Base-by-base conservation (phyloP, 2,797 vertebrate genomes). In the Crossoptilon crossoptilon region DNA sequence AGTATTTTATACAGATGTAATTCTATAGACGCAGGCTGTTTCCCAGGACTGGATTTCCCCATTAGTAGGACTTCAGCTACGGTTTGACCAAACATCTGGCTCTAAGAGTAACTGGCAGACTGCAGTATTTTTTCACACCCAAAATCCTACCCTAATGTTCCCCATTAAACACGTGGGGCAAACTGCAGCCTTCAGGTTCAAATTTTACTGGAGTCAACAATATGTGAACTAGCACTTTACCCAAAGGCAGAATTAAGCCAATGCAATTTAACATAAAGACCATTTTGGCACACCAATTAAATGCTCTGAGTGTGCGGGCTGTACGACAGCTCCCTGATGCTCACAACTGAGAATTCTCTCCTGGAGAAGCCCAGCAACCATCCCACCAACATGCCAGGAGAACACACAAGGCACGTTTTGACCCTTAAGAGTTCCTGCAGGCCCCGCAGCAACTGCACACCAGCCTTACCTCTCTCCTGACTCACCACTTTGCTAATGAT, bases 1-100 rank as follows among this genome's bases (percentile, higher is more conserved):
- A 94, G 63, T 60, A 92, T 96, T 93, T 97, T 84, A 96, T 75
- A 93, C 49, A 88, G 77, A 92, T 68, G 71, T 72, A 94, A 78
- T 87, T 94, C 84, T 79, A 23, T 16, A 86, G 90, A 94, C 71
- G 84, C 41, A 87, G 85, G 14, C 81, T 74, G 70, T 68, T 94
- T 96, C 78, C 70, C 94, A 96, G 88, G 75, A 81, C 81, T 93
- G 31, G 62, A 93, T 81, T 92, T 95, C 35, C 21, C 76, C 33
- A 84, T 94, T 84, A 93, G 70, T 56, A 27, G 7, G 58, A 76
- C 46, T 90, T 91, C 68, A 59, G 79, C 82, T 66, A 79, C 3
- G 5, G 49, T 66, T 39, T 43, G 79, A 70, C 63, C 71, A 84
- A 91, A 91, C 85, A 89, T 91, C 77, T 95, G 91, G 79, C 44